A percentile compares a stretch with the other conserved stretches of the same genome.
These are phyloP conservation scores for Tragelaphus strepsiceros DNA, from an alignment of 2,113 vertebrate genomes.

Conservation along the genomic window DNA sequence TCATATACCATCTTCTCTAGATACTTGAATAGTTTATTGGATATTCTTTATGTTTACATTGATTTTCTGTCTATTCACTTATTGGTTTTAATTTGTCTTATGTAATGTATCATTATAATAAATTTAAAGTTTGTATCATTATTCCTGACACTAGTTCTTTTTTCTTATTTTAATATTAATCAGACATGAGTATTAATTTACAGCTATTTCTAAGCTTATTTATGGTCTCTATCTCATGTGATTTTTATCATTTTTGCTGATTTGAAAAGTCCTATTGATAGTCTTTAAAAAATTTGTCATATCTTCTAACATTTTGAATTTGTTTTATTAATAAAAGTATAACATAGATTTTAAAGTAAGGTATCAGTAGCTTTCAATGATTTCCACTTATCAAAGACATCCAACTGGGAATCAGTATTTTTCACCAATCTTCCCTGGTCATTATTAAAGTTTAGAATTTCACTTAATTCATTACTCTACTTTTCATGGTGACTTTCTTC, in stretches of 20 bases:
- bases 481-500: neutral
- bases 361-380: neutral
- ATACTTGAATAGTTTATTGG: neutral
- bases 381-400: neutral
- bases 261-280: neutral
- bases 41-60: neutral
- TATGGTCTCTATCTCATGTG: neutral
- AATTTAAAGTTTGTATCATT: no score
- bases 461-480: neutral
- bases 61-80: neutral
- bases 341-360: neutral
- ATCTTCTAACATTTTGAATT: neutral
- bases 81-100: no score
- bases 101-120: no score
- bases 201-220: neutral
- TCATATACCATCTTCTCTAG: neutral
- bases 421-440: neutral
- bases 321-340: neutral
- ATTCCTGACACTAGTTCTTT: neutral
- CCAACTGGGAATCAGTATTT: neutral
- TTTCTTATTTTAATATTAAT: neutral
- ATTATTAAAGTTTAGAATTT: neutral
- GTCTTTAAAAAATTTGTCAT: neutral
- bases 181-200: neutral
- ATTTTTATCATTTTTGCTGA: neutral